Percentiles rank a stretch among this genome's conserved stretches.
These are phyloP conservation scores for Hyppa rectilinea DNA, from an alignment of 2,888 invertebrate species.

Conservation along the genomic window DNA sequence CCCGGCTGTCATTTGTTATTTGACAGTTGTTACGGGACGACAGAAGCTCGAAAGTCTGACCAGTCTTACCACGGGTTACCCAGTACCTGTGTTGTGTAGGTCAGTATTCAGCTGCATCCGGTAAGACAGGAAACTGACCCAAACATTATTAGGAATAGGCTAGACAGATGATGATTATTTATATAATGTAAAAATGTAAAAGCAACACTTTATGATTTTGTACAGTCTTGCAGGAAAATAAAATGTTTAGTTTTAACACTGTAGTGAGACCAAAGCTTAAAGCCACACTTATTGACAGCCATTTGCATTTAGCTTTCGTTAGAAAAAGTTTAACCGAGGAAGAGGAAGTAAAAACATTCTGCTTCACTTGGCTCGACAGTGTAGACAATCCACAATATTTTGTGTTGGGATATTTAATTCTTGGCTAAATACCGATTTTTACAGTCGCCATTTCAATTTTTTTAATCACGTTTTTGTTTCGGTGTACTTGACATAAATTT, in stretches of 20 bases:
- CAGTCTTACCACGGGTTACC: too few species aligned
- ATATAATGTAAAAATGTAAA: neutral
- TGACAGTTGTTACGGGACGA: too few species aligned
- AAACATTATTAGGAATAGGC: too few species aligned
- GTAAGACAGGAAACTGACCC: too few species aligned
- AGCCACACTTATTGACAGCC: slow-evolving; percentile 31
- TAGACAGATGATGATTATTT: too few species aligned
- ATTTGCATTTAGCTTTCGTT: slow-evolving; percentile 48
- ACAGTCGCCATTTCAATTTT: neutral
- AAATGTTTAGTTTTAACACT: neutral
- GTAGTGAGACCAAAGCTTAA: slow-evolving; percentile 20
- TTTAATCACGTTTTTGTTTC: neutral
- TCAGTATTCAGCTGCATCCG: too few species aligned
- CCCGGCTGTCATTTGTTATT: too few species aligned
- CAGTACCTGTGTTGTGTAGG: too few species aligned
- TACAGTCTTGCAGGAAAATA: neutral
- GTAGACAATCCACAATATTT: slow-evolving; percentile 22
- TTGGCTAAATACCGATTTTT: neutral
- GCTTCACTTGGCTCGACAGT: slow-evolving; percentile 15
- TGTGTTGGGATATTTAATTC: slow-evolving; percentile 2
- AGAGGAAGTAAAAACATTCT: slow-evolving; percentile 39
- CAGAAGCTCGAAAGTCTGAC: too few species aligned
- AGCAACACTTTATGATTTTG: neutral
- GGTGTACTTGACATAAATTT: neutral
- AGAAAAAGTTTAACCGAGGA: slow-evolving; percentile 35